Evolutionary conservation across 2,113 vertebrate genomes (phyloP).

Genomic region (Acrocephalus kingi): DNA sequence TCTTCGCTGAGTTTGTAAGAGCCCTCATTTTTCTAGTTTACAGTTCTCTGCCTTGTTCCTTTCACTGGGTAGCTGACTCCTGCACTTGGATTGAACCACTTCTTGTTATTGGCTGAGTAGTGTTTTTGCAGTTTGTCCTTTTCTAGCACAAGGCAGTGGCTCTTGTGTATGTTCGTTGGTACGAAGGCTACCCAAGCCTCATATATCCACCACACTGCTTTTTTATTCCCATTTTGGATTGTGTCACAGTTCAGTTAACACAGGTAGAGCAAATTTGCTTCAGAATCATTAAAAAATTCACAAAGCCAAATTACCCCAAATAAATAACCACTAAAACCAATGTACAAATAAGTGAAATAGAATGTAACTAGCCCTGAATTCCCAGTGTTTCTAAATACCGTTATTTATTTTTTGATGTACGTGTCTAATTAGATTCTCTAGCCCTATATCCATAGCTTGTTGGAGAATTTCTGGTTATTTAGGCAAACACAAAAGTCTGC

Average conservation of each 20-base stretch:
- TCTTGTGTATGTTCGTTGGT: neutral
- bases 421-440: neutral
- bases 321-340: neutral
- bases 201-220: neutral
- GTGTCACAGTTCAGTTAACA: neutral
- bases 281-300: neutral
- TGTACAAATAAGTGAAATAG: neutral
- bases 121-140: neutral
- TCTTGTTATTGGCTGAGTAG: neutral
- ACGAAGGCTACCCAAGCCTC: neutral
- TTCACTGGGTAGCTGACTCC: neutral
- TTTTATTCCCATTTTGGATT: neutral
- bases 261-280: neutral
- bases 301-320: neutral
- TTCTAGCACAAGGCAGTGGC: neutral
- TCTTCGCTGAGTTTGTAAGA: slow-evolving; percentile 11
- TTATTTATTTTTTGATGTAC: neutral
- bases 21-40: neutral
- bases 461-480: neutral
- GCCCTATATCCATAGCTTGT: neutral
- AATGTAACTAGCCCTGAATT: neutral
- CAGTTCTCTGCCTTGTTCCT: neutral
- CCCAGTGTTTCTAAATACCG: neutral
- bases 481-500: neutral
- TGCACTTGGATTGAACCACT: neutral